Evolutionary conservation across 53 echinoderm and acorn worm species (phyloP), one percentile per base, ranked within the genome.

Genomic region (Luidia sarsii): DNA sequence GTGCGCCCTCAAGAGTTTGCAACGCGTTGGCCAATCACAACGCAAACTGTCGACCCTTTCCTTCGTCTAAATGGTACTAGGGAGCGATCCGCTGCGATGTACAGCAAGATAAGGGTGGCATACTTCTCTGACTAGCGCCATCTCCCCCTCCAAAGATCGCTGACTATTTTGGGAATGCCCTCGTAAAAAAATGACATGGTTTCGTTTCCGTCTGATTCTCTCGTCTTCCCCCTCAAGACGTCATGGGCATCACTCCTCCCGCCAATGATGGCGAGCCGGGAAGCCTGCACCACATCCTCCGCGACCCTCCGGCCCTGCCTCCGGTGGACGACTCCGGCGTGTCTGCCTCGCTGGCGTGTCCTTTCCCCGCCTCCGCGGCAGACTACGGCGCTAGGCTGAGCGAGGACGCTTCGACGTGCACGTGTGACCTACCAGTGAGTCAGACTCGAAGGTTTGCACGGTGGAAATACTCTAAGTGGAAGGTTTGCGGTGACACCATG

Each of bases 221-320:
- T 41, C 6, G 41, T 11, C 11, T 41, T 41, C 6, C 41, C 11
- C 11, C 11, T 41, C 6, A 6, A 96, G 96, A 96, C 56, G 68
- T 96, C 3, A 7, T 96, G 10, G 93, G 74, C 32, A 55, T 96
- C 1, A 82, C 71, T 15, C 92, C 96, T 25, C 93, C 92, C 1
- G 90, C 93, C 43, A 96, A 96, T 68, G 93, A 96, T 50, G 96
- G 92, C 18, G 93, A 93, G 4, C 24, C 4, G 4, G 82, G 82
- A 13, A 69, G 70, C 23, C 69, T 82, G 4, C 90, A 93, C 67
- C 90, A 93, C 39, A 43, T 96, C 4, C 59, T 96, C 32, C 71
- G 82, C 55, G 64, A 88, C 13, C 90, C 86, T 0, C 83, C 73
- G 33, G 67, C 83, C 2, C 72, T 93, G 1, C 80, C 80, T 19